phyloP scores from a whole-genome alignment of 2,797 vertebrate species.

The Florisuga fusca region DNA sequence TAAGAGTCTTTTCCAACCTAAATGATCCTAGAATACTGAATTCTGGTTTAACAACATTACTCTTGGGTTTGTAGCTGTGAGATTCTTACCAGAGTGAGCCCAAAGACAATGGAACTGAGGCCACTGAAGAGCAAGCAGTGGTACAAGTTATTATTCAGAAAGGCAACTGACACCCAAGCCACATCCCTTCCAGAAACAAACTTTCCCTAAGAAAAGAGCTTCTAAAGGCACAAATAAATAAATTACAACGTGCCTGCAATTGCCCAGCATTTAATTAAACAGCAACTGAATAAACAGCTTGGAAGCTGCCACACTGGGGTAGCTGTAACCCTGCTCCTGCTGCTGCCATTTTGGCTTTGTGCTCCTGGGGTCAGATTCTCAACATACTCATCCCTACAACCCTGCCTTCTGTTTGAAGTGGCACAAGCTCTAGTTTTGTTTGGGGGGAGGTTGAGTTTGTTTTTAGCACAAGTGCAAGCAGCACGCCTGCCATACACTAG shows the following conservation, averaged over 20 bases:
- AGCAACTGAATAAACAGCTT: constrained; percentile 61
- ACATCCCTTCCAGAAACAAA: background rate
- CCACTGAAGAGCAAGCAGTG: background rate
- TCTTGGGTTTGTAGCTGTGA: background rate
- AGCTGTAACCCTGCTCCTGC: background rate
- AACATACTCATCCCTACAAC: background rate
- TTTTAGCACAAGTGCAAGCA: background rate
- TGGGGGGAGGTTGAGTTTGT: background rate
- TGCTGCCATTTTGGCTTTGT: constrained; percentile 40
- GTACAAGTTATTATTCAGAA: background rate
- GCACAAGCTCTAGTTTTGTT: background rate
- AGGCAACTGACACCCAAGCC: background rate
- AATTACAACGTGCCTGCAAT: background rate
- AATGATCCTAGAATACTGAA: background rate
- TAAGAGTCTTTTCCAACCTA: background rate
- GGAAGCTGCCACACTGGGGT: background rate
- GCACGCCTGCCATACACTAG: background rate
- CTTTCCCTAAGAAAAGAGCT: background rate
- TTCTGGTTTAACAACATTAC: background rate
- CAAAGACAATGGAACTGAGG: background rate
- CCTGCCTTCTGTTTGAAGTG: background rate
- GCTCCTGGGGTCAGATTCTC: constrained; percentile 58
- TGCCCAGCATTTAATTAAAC: constrained; percentile 45
- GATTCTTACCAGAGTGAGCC: background rate
- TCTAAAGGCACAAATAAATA: constrained; percentile 6